These are phyloP conservation scores for Diadromus collaris DNA, from an alignment of 2,888 invertebrate species.

Conservation along the genomic window DNA sequence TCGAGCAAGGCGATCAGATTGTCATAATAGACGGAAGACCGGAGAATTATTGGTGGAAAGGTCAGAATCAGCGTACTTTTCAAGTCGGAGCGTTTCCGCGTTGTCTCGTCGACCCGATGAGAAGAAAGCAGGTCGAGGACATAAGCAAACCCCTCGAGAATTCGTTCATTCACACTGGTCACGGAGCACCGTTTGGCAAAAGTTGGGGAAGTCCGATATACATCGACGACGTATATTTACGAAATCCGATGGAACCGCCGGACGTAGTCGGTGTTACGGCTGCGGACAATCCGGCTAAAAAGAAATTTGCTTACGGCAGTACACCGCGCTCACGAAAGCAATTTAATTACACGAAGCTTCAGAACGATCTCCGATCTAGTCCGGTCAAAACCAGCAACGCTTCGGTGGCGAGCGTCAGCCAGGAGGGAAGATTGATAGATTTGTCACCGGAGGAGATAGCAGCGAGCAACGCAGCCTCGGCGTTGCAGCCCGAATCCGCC, in stretches of 20 bases:
- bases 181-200: constrained; percentile 87
- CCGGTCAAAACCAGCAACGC: constrained; percentile 78
- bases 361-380: constrained; percentile 84
- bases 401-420: constrained; percentile 66
- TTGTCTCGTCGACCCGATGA: constrained; percentile 86
- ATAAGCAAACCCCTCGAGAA: constrained; percentile 91
- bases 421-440: constrained; percentile 89
- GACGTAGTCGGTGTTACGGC: constrained; percentile 82
- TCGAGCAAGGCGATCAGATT: constrained; percentile 92
- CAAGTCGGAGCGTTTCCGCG: constrained; percentile 95
- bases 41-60: constrained; percentile 97
- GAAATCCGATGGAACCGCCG: constrained; percentile 88
- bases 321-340: constrained; percentile 83
- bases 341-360: constrained; percentile 91
- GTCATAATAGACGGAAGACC: constrained; percentile 94
- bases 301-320: constrained; percentile 77
- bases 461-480: constrained; percentile 65
- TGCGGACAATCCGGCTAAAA: constrained; percentile 78
- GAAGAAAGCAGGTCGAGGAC: constrained; percentile 86
- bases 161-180: constrained; percentile 92
- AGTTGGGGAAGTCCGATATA: constrained; percentile 92
- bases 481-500: constrained; percentile 61
- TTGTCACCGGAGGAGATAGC: constrained; percentile 83
- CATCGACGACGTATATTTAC: constrained; percentile 90
- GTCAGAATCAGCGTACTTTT: constrained; percentile 95